Evolutionary conservation across 2,888 invertebrate genomes (phyloP).

Genomic region (Deroplatys truncata): DNA sequence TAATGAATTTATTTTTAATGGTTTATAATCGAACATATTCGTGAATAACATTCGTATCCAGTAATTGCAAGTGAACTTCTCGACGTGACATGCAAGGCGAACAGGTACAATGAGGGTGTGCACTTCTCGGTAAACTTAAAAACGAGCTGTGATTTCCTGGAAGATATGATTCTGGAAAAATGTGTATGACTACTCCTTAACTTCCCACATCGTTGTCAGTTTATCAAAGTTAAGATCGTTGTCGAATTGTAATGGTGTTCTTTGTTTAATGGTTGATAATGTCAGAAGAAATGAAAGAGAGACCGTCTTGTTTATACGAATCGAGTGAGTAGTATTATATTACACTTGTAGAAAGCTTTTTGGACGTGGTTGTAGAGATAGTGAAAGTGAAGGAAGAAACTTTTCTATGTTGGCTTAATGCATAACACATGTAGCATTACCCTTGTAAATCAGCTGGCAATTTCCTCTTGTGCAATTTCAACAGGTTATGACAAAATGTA

Average conservation of each 20-base stretch:
- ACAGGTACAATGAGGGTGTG: not conserved
- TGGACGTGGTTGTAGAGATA: not conserved
- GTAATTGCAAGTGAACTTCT: not conserved
- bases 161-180: not conserved
- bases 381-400: not conserved
- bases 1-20: not conserved
- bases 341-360: not conserved
- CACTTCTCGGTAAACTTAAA: not conserved
- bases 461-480: not conserved
- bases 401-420: not conserved
- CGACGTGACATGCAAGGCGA: not conserved
- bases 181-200: not conserved
- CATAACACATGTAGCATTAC: not conserved
- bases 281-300: constrained; percentile 29
- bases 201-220: not conserved
- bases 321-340: not conserved
- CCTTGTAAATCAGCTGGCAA: not conserved
- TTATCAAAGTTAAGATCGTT: not conserved
- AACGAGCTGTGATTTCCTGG: not conserved
- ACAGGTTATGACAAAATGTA: not conserved
- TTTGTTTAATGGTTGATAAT: constrained; percentile 3
- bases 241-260: not conserved
- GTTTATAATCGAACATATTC: not conserved
- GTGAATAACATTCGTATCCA: not conserved
- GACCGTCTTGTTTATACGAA: constrained; percentile 26